Evolutionary conservation across 1,140 invertebrate species (phyloP).

Genomic region (Drosophila funebris): DNA sequence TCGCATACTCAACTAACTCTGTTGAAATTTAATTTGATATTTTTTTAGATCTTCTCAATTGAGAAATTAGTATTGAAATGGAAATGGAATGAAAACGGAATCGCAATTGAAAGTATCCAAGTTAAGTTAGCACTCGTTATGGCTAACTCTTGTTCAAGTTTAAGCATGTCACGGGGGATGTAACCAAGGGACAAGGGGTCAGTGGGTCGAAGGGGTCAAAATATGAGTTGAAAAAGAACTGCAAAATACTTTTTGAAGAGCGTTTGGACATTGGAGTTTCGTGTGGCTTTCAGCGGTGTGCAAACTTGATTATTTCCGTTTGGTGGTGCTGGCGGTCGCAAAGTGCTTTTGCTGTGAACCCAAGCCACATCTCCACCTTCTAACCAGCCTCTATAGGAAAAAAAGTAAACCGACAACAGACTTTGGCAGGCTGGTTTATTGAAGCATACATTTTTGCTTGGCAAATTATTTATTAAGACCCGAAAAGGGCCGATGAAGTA

Average conservation of each 20-base stretch:
- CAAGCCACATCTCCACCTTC: neutral
- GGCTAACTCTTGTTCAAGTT: conserved; percentile 29
- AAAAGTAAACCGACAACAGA: conserved; percentile 45
- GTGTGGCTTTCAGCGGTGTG: conserved; percentile 66
- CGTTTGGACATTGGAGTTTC: conserved; percentile 56
- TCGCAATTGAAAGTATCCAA: conserved; percentile 9
- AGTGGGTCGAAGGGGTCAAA: neutral
- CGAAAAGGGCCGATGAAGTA: conserved; percentile 40
- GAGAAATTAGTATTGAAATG: conserved; percentile 10
- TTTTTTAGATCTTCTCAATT: neutral
- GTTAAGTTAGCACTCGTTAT: conserved; percentile 18
- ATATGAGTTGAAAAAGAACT: conserved; percentile 44
- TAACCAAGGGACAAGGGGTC: neutral
- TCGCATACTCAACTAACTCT: neutral
- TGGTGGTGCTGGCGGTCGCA: conserved; percentile 10
- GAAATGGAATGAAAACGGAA: neutral
- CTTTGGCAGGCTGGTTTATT: conserved; percentile 52
- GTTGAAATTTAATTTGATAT: conserved; percentile 1
- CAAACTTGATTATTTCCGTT: conserved; percentile 71
- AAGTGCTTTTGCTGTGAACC: conserved; percentile 27
- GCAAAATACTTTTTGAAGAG: conserved; percentile 64
- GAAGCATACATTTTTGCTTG: conserved; percentile 67
- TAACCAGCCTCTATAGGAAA: no score
- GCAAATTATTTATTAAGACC: conserved; percentile 77
- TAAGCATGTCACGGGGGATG: neutral